Base-by-base conservation (phyloP, 2,797 vertebrate genomes). In the Myiotriccus ornatus region DNA sequence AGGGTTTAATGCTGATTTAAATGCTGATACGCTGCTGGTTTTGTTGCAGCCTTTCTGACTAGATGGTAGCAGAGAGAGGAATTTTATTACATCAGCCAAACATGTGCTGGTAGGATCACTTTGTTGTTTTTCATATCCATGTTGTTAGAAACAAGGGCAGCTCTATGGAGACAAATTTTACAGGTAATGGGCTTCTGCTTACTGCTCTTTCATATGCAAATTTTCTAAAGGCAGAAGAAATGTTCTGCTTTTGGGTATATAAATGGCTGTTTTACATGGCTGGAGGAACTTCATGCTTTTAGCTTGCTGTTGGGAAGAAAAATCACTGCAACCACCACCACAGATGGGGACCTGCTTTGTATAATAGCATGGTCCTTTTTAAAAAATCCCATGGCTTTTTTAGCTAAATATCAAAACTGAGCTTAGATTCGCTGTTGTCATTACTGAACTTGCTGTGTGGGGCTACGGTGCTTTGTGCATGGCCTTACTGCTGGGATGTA, bases 121-220 rank as follows among this genome's bases (percentile, higher is more conserved):
- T 71, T 83, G 68, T 84, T 95, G 55, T 70, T 93, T 87, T 80
- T 74, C 60, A 76, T 44, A 52, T 9, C 23, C 8, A 3, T 53
- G 64, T 77, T 87, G 75, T 87, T 87, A 91, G 84, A 89, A 93
- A 94, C 47, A 60, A 74, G 60, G 41, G 52, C 20, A 53, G 47
- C 64, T 91, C 64, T 83, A 49, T 83, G 60, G 79, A 95, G 71
- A 70, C 68, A 89, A 46, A 65, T 80, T 85, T 77, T 59, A 14
- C 47, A 93, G 90, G 73, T 91, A 49, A 43, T 1, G 3, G 60
- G 34, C 47, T 95, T 83, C 84, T 79, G 10, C 39, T 87, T 73
- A 44, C 19, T 84, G 70, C 43, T 89, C 35, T 55, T 95, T 89
- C 85, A 63, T 83, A 55, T 77, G 75, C 56, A 87, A 41, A 85